Base-by-base conservation (phyloP, 2,113 vertebrate genomes). In the Bufo bufo region DNA sequence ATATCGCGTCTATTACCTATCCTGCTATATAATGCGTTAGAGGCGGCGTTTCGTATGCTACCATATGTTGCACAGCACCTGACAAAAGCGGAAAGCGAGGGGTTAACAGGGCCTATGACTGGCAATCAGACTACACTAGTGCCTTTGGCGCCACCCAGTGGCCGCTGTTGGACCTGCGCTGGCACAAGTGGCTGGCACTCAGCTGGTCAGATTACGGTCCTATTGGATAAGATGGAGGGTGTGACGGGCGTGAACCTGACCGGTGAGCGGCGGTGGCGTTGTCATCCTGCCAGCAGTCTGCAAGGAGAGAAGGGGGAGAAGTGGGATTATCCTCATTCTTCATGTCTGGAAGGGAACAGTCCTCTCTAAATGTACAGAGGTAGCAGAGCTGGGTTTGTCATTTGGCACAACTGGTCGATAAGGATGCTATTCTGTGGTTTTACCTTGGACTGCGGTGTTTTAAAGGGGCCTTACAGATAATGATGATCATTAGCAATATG, bases 111-210 rank as follows among this genome's bases (percentile, higher is more conserved):
- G n/a, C 45, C 0, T 50, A 0, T 10, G 14, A 9, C 16, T 17
- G 3, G 49, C 77, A 33, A 16, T 14, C 10, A 14, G 8, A 19
- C 12, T 14, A 65, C 14, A 50, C 6, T 8, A 66, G 49, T 3
- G 61, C 8, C 45, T 50, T 19, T 69, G 63, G 81, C 81, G 81
- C 81, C 81, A 83, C 47, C 81, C 61, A 83, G 81, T 14, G 81
- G 81, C 23, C 3, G 3, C 3, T 58, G 9, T 19, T 16, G 77
- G 23, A 56, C 6, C 59, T 23, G 23, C 52, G 1, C 19, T 19
- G 19, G 50, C 49, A 74, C 69, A 7, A 56, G 72, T 63, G 58
- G 9, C 85, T 61, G 19, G 17, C 66, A 4, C 56, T 77, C 71
- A 61, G 84, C 71, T 77, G 56, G 45, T 86, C 43, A 66, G 74